These are phyloP conservation scores for Pseudochirops corinnae DNA, from an alignment of 2,797 vertebrate genomes.

Conservation along the genomic window DNA sequence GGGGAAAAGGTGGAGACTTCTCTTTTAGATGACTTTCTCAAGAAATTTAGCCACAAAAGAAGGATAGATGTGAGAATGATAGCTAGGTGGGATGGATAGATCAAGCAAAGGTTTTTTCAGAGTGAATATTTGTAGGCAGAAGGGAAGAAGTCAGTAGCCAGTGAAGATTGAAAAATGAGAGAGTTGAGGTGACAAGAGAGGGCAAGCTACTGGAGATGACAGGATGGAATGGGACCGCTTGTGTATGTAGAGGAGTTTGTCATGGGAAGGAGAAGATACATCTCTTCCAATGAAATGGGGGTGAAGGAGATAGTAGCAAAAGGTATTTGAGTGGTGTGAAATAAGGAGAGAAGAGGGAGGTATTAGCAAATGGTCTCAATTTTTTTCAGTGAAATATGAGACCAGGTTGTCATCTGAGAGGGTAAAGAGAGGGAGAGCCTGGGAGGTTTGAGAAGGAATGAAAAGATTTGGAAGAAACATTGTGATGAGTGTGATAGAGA, in stretches of 20 bases:
- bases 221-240: neutral
- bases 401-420: neutral
- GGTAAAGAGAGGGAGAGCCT: neutral
- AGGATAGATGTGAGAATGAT: neutral
- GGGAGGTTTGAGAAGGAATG: neutral
- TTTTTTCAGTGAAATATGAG: neutral
- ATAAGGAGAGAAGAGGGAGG: neutral
- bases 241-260: neutral
- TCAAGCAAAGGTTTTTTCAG: neutral
- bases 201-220: neutral
- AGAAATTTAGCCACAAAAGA: neutral
- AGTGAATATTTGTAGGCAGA: neutral
- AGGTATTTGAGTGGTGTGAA: neutral
- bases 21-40: neutral
- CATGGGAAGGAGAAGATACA: neutral
- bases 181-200: neutral
- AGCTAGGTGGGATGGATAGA: no score
- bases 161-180: neutral
- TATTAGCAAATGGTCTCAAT: neutral
- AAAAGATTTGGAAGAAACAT: neutral
- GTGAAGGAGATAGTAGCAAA: neutral
- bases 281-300: neutral
- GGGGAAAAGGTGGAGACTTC: neutral
- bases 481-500: neutral
- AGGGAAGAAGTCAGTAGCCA: neutral